These are phyloP conservation scores for Bombus consobrinus DNA, from an alignment of 1,140 invertebrate genomes.

Conservation along the genomic window DNA sequence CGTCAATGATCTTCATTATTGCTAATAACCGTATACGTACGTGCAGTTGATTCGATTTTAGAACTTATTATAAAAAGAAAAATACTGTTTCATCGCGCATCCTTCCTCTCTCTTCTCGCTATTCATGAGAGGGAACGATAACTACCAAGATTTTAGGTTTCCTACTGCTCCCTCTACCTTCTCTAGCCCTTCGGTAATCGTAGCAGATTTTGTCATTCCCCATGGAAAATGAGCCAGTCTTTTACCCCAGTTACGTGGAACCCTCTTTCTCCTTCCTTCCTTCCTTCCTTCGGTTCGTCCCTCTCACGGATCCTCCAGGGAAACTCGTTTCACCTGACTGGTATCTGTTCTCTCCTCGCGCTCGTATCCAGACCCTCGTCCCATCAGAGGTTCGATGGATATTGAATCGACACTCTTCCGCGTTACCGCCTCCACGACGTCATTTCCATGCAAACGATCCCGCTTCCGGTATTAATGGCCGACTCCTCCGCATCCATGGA, in stretches of 20 bases:
- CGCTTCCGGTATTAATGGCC: conserved; percentile 42
- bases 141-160: neutral
- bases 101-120: neutral
- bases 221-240: conserved; percentile 7
- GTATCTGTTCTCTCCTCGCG: neutral
- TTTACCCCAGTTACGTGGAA: neutral
- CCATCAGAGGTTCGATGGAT: conserved; percentile 40
- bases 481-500: neutral
- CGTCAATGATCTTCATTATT: no score
- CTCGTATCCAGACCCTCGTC: neutral
- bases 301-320: neutral
- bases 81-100: neutral
- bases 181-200: conserved; percentile 6
- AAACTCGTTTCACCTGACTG: conserved; percentile 30
- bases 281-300: neutral
- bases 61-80: neutral
- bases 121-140: neutral
- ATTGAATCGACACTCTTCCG: conserved; percentile 44
- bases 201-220: conserved; percentile 15
- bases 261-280: neutral
- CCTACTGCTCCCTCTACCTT: neutral
- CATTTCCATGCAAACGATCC: conserved; percentile 54
- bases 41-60: no score
- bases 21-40: no score
- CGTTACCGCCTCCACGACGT: conserved; percentile 15